Conservation (phyloP, 2,797 vertebrate species). For the Spatula clypeata region DNA sequence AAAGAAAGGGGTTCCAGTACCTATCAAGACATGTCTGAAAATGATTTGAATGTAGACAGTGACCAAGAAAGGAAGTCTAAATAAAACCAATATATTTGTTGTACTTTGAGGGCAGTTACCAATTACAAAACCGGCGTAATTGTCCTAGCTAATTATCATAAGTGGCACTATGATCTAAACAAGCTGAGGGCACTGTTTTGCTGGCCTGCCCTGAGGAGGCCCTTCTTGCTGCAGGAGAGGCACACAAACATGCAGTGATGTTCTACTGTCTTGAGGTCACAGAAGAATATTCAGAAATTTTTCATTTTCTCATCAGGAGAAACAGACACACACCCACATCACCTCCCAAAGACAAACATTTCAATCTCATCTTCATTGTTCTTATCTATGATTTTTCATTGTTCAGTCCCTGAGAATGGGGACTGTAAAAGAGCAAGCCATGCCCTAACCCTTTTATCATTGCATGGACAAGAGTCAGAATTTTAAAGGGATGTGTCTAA, state of each 20-base stretch:
- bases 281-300: not conserved
- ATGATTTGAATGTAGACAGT: not conserved
- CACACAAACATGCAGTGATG: not conserved
- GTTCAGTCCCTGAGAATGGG: not conserved
- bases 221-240: not conserved
- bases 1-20: not conserved
- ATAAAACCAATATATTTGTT: not conserved
- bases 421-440: not conserved
- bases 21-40: not conserved
- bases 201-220: not conserved
- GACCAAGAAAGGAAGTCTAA: not conserved
- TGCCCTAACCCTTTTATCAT: not conserved
- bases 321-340: not conserved
- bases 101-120: not conserved
- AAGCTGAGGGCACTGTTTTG: not conserved
- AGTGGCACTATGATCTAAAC: not conserved
- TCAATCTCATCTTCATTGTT: not conserved
- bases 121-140: not conserved
- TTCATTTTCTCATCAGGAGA: not conserved
- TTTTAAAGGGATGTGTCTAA: not conserved
- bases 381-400: not conserved
- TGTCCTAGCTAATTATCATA: not conserved
- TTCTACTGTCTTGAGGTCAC: not conserved
- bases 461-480: not conserved
- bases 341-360: not conserved